A percentile compares a stretch with the other conserved stretches of the same genome.
Conservation (phyloP, 1,140 invertebrate species). For the Drosophila sproati region DNA sequence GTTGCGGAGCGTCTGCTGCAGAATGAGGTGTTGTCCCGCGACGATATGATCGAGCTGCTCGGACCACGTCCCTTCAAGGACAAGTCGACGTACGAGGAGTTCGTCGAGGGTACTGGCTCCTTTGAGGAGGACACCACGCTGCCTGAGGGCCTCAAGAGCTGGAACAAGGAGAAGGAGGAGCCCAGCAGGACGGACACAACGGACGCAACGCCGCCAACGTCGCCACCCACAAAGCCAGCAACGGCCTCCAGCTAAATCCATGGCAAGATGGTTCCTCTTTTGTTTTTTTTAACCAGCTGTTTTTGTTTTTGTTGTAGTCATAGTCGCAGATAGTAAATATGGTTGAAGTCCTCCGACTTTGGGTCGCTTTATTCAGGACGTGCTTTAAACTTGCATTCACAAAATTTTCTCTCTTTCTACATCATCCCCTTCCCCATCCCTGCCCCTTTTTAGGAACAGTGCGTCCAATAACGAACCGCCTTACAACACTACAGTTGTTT, state of each 20-base stretch:
- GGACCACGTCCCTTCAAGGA: conserved; percentile 98
- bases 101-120: conserved; percentile 99
- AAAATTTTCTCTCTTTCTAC: conserved; percentile 13
- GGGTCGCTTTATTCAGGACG: conserved; percentile 28
- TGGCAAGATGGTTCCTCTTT: background rate
- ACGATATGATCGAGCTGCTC: conserved; percentile 99
- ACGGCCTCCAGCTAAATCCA: conserved; percentile 54
- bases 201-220: conserved; percentile 49
- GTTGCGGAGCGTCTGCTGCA: conserved; percentile 97
- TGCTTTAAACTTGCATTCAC: conserved; percentile 24
- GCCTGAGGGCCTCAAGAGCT: conserved; percentile 97
- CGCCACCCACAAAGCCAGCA: conserved; percentile 72
- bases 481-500: background rate
- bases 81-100: conserved; percentile 99
- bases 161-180: conserved; percentile 91
- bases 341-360: conserved; percentile 18
- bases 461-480: background rate
- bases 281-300: conserved; percentile 2
- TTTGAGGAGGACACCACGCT: conserved; percentile 98
- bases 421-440: background rate
- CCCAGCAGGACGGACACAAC: conserved; percentile 34
- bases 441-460: conserved; percentile 26
- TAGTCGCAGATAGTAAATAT: conserved; percentile 32
- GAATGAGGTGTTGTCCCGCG: conserved; percentile 97
- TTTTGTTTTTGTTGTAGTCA: conserved; percentile 40